Conservation (phyloP, 2,888 invertebrate genomes). For the Lathronympha strigana region DNA sequence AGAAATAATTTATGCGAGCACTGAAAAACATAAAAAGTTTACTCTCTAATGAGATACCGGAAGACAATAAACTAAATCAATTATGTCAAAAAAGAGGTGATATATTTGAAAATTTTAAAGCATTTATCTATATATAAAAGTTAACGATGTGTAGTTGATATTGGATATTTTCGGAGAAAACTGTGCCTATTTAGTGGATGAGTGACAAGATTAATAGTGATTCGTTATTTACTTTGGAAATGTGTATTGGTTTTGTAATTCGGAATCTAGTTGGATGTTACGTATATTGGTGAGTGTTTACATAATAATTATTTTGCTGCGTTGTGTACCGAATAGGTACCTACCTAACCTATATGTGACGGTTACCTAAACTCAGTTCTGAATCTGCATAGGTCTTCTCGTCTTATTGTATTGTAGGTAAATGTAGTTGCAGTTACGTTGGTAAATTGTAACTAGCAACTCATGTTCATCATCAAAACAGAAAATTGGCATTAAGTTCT, state of each 20-base stretch:
- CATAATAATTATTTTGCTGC: slow-evolving; percentile 22
- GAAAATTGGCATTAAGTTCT: no score
- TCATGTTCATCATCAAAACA: no score
- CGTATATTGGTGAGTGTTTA: slow-evolving; percentile 49
- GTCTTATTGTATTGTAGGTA: no score
- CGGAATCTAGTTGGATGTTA: slow-evolving; percentile 46
- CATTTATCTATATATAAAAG: slow-evolving; percentile 41
- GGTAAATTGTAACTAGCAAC: no score
- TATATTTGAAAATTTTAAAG: slow-evolving; percentile 47
- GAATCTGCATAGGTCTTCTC: no score
- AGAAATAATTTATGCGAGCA: slow-evolving; percentile 56
- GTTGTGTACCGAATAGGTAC: no score
- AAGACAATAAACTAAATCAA: slow-evolving; percentile 58
- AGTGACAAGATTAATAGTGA: slow-evolving; percentile 41
- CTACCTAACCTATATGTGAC: no score
- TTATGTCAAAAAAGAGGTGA: slow-evolving; percentile 71
- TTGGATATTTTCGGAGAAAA: slow-evolving; percentile 42
- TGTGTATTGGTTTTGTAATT: slow-evolving; percentile 44
- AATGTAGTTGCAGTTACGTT: no score
- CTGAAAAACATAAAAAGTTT: slow-evolving; percentile 62
- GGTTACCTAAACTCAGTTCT: not conserved
- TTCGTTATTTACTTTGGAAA: slow-evolving; percentile 43
- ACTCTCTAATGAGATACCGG: slow-evolving; percentile 52
- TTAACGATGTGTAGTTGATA: slow-evolving; percentile 45
- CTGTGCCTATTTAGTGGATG: slow-evolving; percentile 44